These are phyloP conservation scores for Tiliacea citrago DNA, from an alignment of 2,888 invertebrate species.

Conservation along the genomic window DNA sequence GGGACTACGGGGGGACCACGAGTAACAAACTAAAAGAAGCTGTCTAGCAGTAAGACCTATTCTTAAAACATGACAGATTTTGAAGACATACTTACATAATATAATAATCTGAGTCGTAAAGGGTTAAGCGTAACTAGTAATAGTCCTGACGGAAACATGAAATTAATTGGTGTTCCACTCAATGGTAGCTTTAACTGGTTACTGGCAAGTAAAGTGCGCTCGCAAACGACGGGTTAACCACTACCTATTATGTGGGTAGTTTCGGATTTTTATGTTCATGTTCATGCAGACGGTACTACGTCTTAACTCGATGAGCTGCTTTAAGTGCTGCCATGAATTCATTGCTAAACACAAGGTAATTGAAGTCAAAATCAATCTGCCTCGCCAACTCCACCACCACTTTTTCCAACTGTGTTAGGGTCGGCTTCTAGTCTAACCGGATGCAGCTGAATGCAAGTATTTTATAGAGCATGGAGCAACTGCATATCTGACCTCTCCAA, in stretches of 20 bases:
- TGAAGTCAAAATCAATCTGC: not conserved
- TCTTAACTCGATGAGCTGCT: conserved; percentile 22
- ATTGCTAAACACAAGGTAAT: not conserved
- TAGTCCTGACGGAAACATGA: conserved; percentile 56
- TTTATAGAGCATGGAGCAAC: no score
- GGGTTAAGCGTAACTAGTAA: conserved; percentile 29
- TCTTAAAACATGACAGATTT: not conserved
- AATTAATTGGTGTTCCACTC: conserved; percentile 57
- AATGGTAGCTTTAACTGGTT: conserved; percentile 10
- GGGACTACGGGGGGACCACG: no score
- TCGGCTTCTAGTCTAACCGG: no score
- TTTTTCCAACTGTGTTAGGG: no score
- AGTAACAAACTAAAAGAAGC: no score
- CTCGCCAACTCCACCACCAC: no score
- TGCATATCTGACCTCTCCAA: no score
- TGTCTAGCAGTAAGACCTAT: no score
- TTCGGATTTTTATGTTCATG: conserved; percentile 48
- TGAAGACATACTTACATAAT: conserved; percentile 4
- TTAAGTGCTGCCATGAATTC: conserved; percentile 13
- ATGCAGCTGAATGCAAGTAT: no score
- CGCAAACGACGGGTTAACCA: conserved; percentile 54
- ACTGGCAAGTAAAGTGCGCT: conserved; percentile 42
- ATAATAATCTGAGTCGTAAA: conserved; percentile 3
- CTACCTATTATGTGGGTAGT: conserved; percentile 54
- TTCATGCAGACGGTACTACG: conserved; percentile 2